Evolutionary conservation across 1,140 invertebrate genomes (phyloP), one percentile per base, ranked within the genome.

Genomic region (Drosophila bifasciata): DNA sequence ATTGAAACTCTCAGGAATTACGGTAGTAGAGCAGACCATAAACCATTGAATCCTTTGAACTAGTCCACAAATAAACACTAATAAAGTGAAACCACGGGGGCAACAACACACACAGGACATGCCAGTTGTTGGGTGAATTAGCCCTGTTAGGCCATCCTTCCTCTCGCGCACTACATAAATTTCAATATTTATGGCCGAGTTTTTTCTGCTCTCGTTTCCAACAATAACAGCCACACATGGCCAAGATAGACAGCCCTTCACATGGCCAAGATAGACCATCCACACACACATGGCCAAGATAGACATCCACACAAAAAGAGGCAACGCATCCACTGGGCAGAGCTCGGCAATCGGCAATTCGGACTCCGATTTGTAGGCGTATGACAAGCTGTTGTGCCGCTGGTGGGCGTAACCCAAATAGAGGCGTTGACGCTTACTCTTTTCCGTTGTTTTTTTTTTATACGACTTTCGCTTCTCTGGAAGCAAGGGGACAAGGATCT

Each of bases 121-220:
- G 48, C 49, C 51, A 48, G 58, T 63, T 44, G 48, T 49, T 79
- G 72, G 76, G 39, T 64, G 70, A 73, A 73, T 73, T 73, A 69
- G 58, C 67, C 3, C 63, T 56, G 66, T 69, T 69, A 56, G 50
- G 63, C 66, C 66, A 69, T 72, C 59, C 70, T 64, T 74, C 66
- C 80, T 58, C 76, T 71, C 76, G 80, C 72, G 76, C 73, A 85
- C 81, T 85, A 86, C 77, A 86, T 86, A 86, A 86, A 86, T 81
- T 81, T 81, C 69, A 78, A 88, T 88, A 86, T 86, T 86, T 86
- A 86, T 81, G 83, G 69, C 69, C 16, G 68, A 61, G 52, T 78
- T 74, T 78, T 50, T 76, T 60, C 40, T 52, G 36, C 50, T 46
- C 25, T 48, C 70, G 53, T 57, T 57, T 43, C 58, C 59, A 59